Percentiles rank a stretch among this genome's conserved stretches.
Evolutionary conservation across 2,797 vertebrate species (phyloP).

Genomic region (Pipistrellus pygmaeus): DNA sequence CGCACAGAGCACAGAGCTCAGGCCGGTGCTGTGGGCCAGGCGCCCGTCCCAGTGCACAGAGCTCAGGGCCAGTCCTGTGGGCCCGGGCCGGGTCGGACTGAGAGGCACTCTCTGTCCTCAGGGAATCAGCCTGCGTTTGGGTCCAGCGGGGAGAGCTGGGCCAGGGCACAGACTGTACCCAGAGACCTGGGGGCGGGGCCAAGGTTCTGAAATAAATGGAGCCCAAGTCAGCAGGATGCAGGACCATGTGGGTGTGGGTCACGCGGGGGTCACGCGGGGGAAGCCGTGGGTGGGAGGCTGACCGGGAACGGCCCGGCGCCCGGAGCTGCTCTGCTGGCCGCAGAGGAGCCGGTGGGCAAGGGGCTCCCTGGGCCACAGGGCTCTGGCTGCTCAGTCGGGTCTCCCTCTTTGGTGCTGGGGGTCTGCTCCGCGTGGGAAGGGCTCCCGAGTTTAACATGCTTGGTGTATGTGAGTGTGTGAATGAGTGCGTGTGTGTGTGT

Average conservation of each 20-base stretch:
- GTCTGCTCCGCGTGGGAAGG: not conserved
- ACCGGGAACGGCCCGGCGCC: not conserved
- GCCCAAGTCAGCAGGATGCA: not conserved
- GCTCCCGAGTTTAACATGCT: not conserved
- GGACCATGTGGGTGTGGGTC: not conserved
- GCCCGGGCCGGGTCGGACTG: not conserved
- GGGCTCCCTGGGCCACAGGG: not conserved
- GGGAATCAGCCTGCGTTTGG: not conserved
- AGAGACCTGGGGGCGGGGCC: not conserved
- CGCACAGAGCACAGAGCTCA: too few relatives aligned
- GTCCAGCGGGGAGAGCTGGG: not conserved
- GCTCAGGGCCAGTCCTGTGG: too few relatives aligned
- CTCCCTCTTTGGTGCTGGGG: not conserved
- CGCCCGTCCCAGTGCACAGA: too few relatives aligned
- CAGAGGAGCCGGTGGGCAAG: not conserved
- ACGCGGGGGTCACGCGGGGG: not conserved
- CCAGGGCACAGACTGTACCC: not conserved
- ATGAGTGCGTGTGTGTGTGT: too few relatives aligned
- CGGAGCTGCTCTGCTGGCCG: not conserved
- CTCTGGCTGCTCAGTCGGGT: not conserved
- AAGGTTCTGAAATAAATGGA: not conserved
- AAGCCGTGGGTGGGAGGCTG: not conserved
- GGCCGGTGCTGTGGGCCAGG: not conserved
- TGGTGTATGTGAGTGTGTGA: too few relatives aligned
- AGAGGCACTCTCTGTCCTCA: not conserved